Evolutionary conservation across 2,113 vertebrate genomes (phyloP).

Genomic region (Nicator chloris): DNA sequence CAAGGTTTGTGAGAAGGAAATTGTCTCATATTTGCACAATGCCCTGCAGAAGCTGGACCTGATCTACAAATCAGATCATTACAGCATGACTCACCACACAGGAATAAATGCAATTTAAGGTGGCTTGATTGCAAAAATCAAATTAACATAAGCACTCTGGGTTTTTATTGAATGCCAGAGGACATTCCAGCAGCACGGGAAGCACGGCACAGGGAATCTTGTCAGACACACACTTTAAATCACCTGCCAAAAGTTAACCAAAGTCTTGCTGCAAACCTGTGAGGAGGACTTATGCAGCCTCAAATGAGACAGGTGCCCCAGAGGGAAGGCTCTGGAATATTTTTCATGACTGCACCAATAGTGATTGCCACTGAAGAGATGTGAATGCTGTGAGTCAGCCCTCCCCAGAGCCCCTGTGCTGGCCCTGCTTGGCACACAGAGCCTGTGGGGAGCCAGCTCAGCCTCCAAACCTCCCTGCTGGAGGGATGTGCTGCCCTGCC

Average conservation of each 20-base stretch:
- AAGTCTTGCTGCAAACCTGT: background rate
- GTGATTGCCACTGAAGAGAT: background rate
- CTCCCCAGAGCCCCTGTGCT: background rate
- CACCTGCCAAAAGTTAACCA: background rate
- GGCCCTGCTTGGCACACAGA: background rate
- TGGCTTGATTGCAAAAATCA: constrained; percentile 21
- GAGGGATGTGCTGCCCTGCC: rapidly evolving
- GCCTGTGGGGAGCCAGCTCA: background rate
- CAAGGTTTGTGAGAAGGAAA: background rate
- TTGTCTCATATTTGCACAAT: background rate
- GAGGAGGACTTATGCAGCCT: background rate
- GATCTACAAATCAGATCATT: constrained; percentile 6
- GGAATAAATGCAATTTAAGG: background rate
- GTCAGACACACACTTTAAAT: background rate
- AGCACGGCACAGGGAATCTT: background rate
- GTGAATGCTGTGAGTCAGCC: background rate
- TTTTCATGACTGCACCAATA: background rate
- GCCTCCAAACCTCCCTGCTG: background rate
- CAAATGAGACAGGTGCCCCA: background rate
- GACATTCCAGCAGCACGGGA: background rate
- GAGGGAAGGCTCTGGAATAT: background rate
- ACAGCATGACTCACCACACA: constrained; percentile 11
- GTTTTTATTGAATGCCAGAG: constrained; percentile 19
- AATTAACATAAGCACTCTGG: background rate
- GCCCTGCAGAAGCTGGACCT: background rate